Evolutionary conservation across 2,797 vertebrate species (phyloP).

Genomic region (Salmo trutta): DNA sequence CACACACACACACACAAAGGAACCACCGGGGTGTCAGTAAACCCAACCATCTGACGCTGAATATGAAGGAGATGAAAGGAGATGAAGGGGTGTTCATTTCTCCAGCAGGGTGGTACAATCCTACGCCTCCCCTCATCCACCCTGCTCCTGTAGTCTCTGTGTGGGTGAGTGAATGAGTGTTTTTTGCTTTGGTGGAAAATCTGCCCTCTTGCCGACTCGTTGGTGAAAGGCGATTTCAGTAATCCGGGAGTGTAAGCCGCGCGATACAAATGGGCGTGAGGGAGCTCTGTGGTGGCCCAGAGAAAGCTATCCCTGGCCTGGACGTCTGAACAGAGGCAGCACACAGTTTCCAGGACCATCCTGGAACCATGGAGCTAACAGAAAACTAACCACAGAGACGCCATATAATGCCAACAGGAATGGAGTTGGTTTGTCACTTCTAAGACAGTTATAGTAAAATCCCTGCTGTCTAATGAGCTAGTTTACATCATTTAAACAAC

Average conservation of each 20-base stretch:
- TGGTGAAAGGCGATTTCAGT: conserved; percentile 77
- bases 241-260: conserved; percentile 77
- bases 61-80: too few species aligned
- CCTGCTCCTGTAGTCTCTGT: conserved; percentile 31
- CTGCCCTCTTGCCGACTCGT: conserved; percentile 59
- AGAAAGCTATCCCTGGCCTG: conserved; percentile 40
- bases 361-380: conserved; percentile 26
- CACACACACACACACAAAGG: conserved; percentile 2
- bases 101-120: conserved; percentile 45
- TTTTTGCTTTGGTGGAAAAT: conserved; percentile 58
- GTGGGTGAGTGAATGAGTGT: conserved; percentile 37
- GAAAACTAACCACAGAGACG: not conserved
- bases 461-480: too few species aligned
- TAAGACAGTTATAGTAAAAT: too few species aligned
- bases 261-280: conserved; percentile 73
- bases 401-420: not conserved
- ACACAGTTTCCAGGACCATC: conserved; percentile 29
- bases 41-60: too few species aligned
- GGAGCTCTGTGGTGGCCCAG: conserved; percentile 45
- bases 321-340: conserved; percentile 62
- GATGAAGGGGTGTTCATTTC: conserved; percentile 19
- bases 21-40: too few species aligned
- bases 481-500: too few species aligned
- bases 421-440: too few species aligned
- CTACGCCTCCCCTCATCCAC: conserved; percentile 25